Conservation (phyloP, 2,888 invertebrate species). For the Quadriops clusia region DNA sequence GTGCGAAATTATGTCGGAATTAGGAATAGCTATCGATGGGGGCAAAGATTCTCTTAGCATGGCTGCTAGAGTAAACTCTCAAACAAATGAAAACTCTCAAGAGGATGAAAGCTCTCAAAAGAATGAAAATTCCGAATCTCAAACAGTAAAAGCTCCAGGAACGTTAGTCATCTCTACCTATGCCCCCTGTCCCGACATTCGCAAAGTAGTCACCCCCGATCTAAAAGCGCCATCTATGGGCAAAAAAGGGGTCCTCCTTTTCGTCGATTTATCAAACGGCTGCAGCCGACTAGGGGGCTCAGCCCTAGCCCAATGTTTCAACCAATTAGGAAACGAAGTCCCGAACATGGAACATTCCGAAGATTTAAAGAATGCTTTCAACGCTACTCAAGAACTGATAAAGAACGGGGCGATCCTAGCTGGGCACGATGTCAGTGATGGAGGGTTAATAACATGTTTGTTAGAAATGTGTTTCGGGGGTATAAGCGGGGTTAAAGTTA, state of each 20-base stretch:
- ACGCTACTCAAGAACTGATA: constrained; percentile 72
- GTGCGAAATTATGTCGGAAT: constrained; percentile 67
- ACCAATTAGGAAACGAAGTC: constrained; percentile 60
- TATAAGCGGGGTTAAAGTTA: constrained; percentile 61
- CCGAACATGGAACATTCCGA: constrained; percentile 70
- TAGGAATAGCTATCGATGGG: constrained; percentile 82
- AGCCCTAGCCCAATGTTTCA: constrained; percentile 82
- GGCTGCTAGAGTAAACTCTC: constrained; percentile 71
- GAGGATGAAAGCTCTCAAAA: no score
- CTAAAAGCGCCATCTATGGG: constrained; percentile 55
- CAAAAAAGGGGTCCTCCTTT: constrained; percentile 55
- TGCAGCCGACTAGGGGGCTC: constrained; percentile 80
- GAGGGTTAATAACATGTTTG: constrained; percentile 80
- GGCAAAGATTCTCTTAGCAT: constrained; percentile 97
- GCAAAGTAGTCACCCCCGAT: constrained; percentile 80
- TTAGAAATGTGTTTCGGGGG: constrained; percentile 97
- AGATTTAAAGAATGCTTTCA: constrained; percentile 63
- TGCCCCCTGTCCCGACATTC: constrained; percentile 87
- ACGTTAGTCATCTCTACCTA: constrained; percentile 93
- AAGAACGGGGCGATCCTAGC: constrained; percentile 58
- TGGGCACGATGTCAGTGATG: constrained; percentile 95
- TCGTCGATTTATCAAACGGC: constrained; percentile 65
- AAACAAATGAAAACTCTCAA: constrained; percentile 19
- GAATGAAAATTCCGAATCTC: no score
- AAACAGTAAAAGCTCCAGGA: constrained; percentile 69